Conservation (phyloP, 2,888 invertebrate species). For the Drosophila nr. perissopoda region DNA sequence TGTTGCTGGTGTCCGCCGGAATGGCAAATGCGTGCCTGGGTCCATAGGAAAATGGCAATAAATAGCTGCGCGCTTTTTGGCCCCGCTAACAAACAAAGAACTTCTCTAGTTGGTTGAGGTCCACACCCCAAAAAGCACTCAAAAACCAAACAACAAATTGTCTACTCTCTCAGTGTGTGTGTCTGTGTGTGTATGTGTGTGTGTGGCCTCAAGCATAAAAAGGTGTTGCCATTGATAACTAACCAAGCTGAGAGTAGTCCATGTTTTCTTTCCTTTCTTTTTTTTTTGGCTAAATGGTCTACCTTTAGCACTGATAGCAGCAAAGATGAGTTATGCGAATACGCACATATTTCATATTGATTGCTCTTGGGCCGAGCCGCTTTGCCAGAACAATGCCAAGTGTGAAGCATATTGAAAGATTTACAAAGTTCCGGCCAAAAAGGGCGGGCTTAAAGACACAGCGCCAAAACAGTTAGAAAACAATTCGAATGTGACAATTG, state of each 20-base stretch:
- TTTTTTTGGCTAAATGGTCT: slow-evolving; percentile 27
- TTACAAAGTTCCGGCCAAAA: slow-evolving; percentile 16
- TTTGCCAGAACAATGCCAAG: slow-evolving; percentile 12
- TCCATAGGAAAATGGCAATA: slow-evolving; percentile 71
- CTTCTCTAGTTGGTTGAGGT: slow-evolving; percentile 43
- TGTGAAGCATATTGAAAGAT: slow-evolving; percentile 33
- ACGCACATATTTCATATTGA: slow-evolving; percentile 27
- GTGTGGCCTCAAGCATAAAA: slow-evolving; percentile 38
- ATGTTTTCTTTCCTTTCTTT: slow-evolving; percentile 1
- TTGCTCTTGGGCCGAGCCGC: slow-evolving; percentile 1
- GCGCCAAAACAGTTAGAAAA: not conserved
- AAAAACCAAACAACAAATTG: slow-evolving; percentile 71
- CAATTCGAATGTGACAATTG: not conserved
- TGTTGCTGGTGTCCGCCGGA: slow-evolving; percentile 14
- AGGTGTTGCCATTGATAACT: slow-evolving; percentile 72
- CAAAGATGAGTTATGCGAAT: slow-evolving; percentile 47
- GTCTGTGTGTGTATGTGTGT: not conserved
- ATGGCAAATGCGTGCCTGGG: slow-evolving; percentile 57
- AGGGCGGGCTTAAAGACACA: slow-evolving; percentile 7
- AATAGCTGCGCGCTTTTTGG: slow-evolving; percentile 56
- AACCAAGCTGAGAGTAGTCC: not conserved
- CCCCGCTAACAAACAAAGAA: slow-evolving; percentile 56
- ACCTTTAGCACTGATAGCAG: slow-evolving; percentile 44
- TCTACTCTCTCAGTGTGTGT: slow-evolving; percentile 8
- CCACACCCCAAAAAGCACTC: slow-evolving; percentile 73